Percentiles rank a stretch among this genome's conserved stretches.
Evolutionary conservation across 1,140 invertebrate species (phyloP).

Genomic region (Homarus americanus): DNA sequence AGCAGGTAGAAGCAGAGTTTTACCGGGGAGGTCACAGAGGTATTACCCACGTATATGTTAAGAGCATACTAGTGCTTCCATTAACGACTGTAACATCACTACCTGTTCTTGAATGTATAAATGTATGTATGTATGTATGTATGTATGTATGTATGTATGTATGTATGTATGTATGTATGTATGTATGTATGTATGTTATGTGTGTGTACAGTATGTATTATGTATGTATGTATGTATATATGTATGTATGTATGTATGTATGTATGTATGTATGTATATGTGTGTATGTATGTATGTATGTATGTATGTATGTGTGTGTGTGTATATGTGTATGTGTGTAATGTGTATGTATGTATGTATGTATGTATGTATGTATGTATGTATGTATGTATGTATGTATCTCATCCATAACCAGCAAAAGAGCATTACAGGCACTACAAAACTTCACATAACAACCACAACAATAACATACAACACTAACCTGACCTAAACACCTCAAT

Average conservation of each 20-base stretch:
- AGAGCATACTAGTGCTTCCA: no score
- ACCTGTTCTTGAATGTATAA: no score
- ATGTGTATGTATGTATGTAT: not conserved
- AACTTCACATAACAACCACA: no score
- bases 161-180: not conserved
- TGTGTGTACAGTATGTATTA: not conserved
- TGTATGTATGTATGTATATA: not conserved
- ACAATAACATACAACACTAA: no score
- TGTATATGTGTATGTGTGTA: not conserved
- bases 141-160: not conserved
- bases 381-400: not conserved
- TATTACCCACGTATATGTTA: no score
- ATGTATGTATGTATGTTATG: not conserved
- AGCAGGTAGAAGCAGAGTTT: no score
- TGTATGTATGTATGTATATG: slow-evolving; percentile 38
- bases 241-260: slow-evolving; percentile 26
- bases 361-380: not conserved
- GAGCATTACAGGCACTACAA: no score
- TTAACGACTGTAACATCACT: no score
- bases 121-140: no score
- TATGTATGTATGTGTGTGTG: not conserved
- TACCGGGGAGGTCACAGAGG: no score
- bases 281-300: slow-evolving; percentile 29
- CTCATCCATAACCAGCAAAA: no score
- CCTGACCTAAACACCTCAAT: no score